These are phyloP conservation scores for Hyposmocoma kahamanoa DNA, from an alignment of 1,140 invertebrate species.

Conservation along the genomic window DNA sequence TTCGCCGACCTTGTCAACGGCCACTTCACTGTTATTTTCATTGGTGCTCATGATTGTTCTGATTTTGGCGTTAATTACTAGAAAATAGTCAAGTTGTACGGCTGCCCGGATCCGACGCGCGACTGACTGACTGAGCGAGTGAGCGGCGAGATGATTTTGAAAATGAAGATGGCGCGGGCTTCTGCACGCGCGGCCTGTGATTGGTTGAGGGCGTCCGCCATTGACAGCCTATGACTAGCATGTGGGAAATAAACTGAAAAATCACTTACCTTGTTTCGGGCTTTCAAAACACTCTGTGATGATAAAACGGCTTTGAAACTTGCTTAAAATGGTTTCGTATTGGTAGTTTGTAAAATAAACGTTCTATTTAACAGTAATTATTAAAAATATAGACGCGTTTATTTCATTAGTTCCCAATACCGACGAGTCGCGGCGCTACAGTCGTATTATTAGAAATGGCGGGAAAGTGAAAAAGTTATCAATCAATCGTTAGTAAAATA, in stretches of 20 bases:
- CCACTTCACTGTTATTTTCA: slow-evolving; percentile 87
- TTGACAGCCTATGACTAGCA: slow-evolving; percentile 46
- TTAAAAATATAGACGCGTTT: slow-evolving; percentile 12
- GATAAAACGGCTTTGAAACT: not conserved
- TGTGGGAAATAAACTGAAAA: slow-evolving; percentile 34
- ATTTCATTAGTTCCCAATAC: slow-evolving; percentile 18
- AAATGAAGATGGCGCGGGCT: slow-evolving; percentile 88
- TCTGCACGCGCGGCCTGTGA: slow-evolving; percentile 75
- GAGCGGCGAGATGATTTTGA: slow-evolving; percentile 80
- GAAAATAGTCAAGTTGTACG: slow-evolving; percentile 61
- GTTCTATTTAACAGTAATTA: slow-evolving; percentile 7
- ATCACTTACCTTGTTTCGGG: slow-evolving; percentile 5
- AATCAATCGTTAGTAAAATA: no score
- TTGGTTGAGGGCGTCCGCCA: slow-evolving; percentile 69
- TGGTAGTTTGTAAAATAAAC: no score
- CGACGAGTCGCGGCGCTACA: slow-evolving; percentile 15
- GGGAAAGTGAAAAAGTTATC: slow-evolving; percentile 28
- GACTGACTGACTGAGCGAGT: slow-evolving; percentile 77
- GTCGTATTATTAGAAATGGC: slow-evolving; percentile 14
- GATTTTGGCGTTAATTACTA: slow-evolving; percentile 67
- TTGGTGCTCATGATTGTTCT: slow-evolving; percentile 86
- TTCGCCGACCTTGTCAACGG: slow-evolving; percentile 86
- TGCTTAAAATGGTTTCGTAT: no score
- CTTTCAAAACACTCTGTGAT: no score
- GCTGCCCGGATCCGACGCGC: slow-evolving; percentile 74